A percentile compares a stretch with the other conserved stretches of the same genome.
These are phyloP conservation scores for Apostichopus parvimensis DNA, from an alignment of 35 echinoderm and acorn worm species.

Conservation along the genomic window DNA sequence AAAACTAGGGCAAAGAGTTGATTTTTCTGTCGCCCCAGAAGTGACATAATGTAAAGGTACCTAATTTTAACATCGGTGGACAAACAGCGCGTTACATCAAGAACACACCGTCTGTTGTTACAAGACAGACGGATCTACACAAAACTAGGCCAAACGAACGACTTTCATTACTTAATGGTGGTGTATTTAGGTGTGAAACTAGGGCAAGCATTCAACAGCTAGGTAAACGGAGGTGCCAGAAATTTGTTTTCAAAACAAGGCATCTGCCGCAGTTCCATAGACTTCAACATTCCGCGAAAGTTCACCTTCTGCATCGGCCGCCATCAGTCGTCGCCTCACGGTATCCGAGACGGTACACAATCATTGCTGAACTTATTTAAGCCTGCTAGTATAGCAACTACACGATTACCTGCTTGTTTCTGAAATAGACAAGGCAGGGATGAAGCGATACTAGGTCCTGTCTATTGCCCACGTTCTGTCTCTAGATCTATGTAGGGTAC, in stretches of 20 bases:
- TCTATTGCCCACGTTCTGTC: no score
- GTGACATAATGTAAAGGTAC: background rate
- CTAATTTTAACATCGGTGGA: constrained; percentile 47
- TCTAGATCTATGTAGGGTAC: background rate
- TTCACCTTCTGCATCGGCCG: constrained; percentile 32
- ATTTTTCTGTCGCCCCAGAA: background rate
- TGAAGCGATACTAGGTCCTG: no score
- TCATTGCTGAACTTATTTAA: constrained; percentile 7
- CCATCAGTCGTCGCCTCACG: constrained; percentile 34
- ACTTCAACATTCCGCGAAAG: constrained; percentile 47
- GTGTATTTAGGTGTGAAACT: constrained; percentile 57
- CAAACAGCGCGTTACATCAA: constrained; percentile 56
- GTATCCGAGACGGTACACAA: constrained; percentile 3
- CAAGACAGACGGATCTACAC: constrained; percentile 12
- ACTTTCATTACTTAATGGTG: constrained; percentile 61
- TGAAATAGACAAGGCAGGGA: background rate
- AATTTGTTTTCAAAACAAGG: constrained; percentile 63
- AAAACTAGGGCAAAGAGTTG: background rate
- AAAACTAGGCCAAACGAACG: constrained; percentile 51
- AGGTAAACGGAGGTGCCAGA: constrained; percentile 55
- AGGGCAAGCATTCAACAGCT: constrained; percentile 57
- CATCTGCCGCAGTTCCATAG: constrained; percentile 55
- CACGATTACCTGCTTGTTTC: background rate
- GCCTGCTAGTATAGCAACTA: background rate
- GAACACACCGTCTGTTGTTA: constrained; percentile 59